Evolutionary conservation across 2,888 invertebrate species (phyloP).

Genomic region (Tricholauxania praeusta): DNA sequence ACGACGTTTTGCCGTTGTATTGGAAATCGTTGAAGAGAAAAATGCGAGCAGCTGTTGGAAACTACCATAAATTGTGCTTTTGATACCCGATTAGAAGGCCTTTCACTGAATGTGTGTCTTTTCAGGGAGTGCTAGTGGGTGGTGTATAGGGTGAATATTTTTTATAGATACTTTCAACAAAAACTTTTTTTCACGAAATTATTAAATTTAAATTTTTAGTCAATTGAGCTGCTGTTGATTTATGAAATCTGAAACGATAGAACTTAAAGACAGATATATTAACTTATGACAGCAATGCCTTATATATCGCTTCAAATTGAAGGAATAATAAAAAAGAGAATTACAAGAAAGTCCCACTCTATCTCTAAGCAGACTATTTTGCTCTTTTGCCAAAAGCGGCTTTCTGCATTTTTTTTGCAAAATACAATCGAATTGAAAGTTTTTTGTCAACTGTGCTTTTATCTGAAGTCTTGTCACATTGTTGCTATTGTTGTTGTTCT

Average conservation of each 20-base stretch:
- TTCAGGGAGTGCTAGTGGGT: neutral
- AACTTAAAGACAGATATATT: no score
- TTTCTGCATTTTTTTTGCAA: neutral
- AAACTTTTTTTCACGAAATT: no score
- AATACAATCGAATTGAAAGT: neutral
- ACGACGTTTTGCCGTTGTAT: no score
- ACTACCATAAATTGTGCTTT: conserved; percentile 15
- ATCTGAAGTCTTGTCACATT: neutral
- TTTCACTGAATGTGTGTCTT: conserved; percentile 1
- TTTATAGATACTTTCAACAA: no score
- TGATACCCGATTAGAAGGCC: conserved; percentile 24
- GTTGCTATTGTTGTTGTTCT: neutral
- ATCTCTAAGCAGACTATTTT: neutral
- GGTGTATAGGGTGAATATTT: no score
- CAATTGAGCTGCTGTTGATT: no score
- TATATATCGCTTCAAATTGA: no score
- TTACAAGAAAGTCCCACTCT: no score
- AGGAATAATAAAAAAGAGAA: no score
- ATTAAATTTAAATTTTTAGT: no score
- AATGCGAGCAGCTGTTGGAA: conserved; percentile 1
- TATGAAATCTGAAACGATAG: no score
- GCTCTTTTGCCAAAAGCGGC: conserved; percentile 7
- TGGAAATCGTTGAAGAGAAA: neutral
- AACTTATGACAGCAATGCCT: no score
- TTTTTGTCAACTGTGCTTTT: neutral